These are phyloP conservation scores for Dermatemys mawii DNA, from an alignment of 2,113 vertebrate genomes.

Conservation along the genomic window DNA sequence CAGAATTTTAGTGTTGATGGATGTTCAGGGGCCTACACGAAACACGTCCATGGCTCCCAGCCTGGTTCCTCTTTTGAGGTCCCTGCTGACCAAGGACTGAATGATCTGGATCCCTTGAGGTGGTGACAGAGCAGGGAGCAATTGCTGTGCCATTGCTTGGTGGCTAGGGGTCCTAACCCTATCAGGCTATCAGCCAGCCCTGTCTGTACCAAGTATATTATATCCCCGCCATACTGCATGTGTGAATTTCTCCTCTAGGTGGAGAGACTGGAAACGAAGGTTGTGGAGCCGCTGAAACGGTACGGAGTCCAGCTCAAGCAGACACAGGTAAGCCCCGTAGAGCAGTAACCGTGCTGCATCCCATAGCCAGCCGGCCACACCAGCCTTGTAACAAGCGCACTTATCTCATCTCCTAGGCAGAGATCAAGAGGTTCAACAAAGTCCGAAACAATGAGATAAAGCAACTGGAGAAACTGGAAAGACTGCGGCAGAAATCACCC, in stretches of 20 bases:
- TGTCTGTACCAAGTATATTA: not conserved
- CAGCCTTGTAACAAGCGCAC: fast-evolving
- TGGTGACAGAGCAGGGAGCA: not conserved
- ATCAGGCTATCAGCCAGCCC: not conserved
- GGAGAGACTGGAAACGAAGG: conserved; percentile 81
- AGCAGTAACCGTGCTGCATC: not conserved
- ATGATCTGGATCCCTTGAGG: not conserved
- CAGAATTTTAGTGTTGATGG: not conserved
- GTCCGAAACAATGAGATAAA: conserved; percentile 83
- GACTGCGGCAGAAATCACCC: conserved; percentile 78
- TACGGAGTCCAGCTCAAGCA: conserved; percentile 77
- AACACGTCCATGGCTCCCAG: not conserved
- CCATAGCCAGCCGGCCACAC: too few relatives aligned
- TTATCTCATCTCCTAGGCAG: conserved; percentile 66
- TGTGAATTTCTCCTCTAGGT: conserved; percentile 54
- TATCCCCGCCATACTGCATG: not conserved
- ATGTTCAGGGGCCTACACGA: not conserved
- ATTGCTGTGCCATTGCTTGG: not conserved
- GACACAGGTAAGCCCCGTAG: conserved; percentile 71
- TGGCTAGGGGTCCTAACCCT: not conserved
- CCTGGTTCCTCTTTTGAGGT: not conserved
- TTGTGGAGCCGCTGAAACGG: conserved; percentile 75
- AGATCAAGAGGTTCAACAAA: conserved; percentile 84
- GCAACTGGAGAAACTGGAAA: conserved; percentile 84
- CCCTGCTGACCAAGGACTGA: not conserved